Evolutionary conservation across 2,113 vertebrate species (phyloP).

Genomic region (Tapirus terrestris): DNA sequence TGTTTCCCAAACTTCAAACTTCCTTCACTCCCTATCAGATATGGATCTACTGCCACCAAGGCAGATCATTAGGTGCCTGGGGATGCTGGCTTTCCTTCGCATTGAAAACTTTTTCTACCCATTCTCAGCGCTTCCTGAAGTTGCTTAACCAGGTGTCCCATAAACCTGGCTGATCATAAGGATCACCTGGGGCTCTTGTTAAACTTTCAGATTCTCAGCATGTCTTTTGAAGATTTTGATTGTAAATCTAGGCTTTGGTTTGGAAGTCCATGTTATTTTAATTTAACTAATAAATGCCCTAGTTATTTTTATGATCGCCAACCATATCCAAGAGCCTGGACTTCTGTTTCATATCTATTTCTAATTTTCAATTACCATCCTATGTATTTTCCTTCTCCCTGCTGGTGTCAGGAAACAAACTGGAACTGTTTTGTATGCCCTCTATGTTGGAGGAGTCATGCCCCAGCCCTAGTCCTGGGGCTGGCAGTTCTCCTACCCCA

Average conservation of each 20-base stretch:
- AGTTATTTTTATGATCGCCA: neutral
- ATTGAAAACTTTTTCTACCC: neutral
- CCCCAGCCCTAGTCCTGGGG: neutral
- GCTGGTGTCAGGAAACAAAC: neutral
- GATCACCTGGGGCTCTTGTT: neutral
- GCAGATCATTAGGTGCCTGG: neutral
- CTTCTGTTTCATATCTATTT: neutral
- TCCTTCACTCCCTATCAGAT: neutral
- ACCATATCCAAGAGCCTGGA: neutral
- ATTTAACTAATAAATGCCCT: neutral
- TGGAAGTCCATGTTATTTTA: neutral
- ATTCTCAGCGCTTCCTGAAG: neutral
- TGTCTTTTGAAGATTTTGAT: constrained; percentile 4
- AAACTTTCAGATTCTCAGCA: neutral
- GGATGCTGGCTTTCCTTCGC: neutral
- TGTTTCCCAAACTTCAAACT: neutral
- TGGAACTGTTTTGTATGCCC: neutral
- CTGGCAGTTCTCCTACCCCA: neutral
- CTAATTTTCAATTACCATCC: neutral
- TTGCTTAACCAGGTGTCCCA: neutral
- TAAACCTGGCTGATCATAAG: neutral
- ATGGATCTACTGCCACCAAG: neutral
- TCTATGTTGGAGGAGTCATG: neutral
- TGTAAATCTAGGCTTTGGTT: neutral
- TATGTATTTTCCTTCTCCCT: neutral